phyloP scores from a whole-genome alignment of 2,888 invertebrate species.

The Helobdella robusta region DNA sequence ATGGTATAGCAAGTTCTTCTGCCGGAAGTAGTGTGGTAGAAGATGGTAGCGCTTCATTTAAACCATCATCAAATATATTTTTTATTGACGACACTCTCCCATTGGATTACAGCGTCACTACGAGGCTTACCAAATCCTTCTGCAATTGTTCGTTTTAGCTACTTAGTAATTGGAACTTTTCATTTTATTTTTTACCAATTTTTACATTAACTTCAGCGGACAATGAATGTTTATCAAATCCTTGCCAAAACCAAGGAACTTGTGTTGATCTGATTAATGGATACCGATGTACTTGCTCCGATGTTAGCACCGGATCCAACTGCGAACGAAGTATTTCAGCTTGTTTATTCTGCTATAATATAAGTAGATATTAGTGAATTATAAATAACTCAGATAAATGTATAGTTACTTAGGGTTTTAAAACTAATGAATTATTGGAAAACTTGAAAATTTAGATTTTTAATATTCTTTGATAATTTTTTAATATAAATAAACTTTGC shows the following conservation, averaged over 20 bases:
- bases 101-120: neutral
- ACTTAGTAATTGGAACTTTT: neutral
- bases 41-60: neutral
- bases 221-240: conserved; percentile 30
- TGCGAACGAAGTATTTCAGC: conserved; percentile 19
- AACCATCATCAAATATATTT: neutral
- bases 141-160: neutral
- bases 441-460: no score
- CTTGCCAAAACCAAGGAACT: conserved; percentile 32
- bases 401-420: no score
- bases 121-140: neutral
- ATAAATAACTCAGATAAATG: no score
- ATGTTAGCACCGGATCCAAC: conserved; percentile 13
- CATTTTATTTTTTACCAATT: neutral
- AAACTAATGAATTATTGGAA: no score
- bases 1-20: neutral
- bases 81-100: neutral
- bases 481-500: no score
- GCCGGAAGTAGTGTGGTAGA: no score
- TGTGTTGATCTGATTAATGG: conserved; percentile 28
- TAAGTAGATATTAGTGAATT: no score
- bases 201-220: no score
- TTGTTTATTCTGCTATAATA: no score
- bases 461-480: no score
- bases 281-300: conserved; percentile 17